These are phyloP conservation scores for Lissocephala sabroskyi DNA, from an alignment of 2,888 invertebrate genomes.

Conservation along the genomic window DNA sequence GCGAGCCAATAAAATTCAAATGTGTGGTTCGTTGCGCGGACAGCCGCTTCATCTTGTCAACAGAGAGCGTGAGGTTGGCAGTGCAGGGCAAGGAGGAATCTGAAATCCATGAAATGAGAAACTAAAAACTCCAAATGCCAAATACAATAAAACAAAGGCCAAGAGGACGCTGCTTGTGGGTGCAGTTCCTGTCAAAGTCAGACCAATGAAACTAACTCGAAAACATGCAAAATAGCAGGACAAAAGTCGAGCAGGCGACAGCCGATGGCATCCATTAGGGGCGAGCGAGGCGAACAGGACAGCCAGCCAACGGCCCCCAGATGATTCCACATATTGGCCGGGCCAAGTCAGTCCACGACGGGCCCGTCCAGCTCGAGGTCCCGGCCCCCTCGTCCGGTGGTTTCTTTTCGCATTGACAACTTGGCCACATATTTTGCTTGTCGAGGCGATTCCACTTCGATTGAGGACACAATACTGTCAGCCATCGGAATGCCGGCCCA, in stretches of 20 bases:
- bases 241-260: neutral
- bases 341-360: too few relatives aligned
- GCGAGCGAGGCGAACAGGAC: too few relatives aligned
- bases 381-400: neutral
- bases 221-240: constrained; percentile 54
- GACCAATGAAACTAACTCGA: constrained; percentile 43
- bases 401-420: constrained; percentile 47
- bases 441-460: constrained; percentile 46
- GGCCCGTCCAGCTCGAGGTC: too few relatives aligned
- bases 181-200: constrained; percentile 39
- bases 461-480: constrained; percentile 63
- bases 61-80: constrained; percentile 40
- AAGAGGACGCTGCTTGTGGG: constrained; percentile 13
- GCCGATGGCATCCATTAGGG: too few relatives aligned
- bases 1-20: constrained; percentile 71
- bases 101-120: constrained; percentile 33
- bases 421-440: constrained; percentile 67
- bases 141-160: constrained; percentile 44
- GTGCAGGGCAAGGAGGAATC: constrained; percentile 21
- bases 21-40: constrained; percentile 59
- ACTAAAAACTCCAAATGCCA: constrained; percentile 28
- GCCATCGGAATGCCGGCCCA: constrained; percentile 62
- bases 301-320: too few relatives aligned
- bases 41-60: constrained; percentile 49
- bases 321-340: constrained; percentile 28